phyloP scores from a whole-genome alignment of 2,797 vertebrate species.

The Alcedo atthis region DNA sequence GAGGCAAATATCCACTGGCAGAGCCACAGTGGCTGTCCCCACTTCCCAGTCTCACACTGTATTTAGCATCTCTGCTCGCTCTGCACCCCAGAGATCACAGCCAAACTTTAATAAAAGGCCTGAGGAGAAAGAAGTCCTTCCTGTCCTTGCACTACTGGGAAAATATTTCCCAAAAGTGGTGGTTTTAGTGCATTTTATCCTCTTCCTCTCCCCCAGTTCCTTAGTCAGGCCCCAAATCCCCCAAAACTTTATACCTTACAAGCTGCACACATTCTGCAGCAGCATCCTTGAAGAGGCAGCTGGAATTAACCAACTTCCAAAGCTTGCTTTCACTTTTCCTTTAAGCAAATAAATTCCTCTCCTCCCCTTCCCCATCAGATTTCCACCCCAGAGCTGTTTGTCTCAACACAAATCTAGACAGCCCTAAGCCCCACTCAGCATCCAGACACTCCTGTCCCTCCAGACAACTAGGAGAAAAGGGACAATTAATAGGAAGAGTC shows the following conservation, averaged over 20 bases:
- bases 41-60: fast-evolving
- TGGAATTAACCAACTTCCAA: not conserved
- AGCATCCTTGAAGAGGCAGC: not conserved
- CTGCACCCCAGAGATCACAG: not conserved
- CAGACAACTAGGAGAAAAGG: not conserved
- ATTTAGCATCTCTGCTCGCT: not conserved
- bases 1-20: not conserved
- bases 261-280: fast-evolving
- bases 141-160: not conserved
- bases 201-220: not conserved
- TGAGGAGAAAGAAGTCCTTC: not conserved
- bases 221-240: not conserved
- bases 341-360: not conserved
- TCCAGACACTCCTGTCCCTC: not conserved
- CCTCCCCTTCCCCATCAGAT: not conserved
- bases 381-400: not conserved
- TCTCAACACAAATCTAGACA: not conserved
- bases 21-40: not conserved
- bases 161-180: not conserved
- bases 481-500: not conserved
- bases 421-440: not conserved
- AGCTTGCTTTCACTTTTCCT: not conserved
- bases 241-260: not conserved
- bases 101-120: not conserved
- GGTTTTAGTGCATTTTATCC: not conserved